These are phyloP conservation scores for Octomys mimax DNA, from an alignment of 2,797 vertebrate species.

Conservation along the genomic window DNA sequence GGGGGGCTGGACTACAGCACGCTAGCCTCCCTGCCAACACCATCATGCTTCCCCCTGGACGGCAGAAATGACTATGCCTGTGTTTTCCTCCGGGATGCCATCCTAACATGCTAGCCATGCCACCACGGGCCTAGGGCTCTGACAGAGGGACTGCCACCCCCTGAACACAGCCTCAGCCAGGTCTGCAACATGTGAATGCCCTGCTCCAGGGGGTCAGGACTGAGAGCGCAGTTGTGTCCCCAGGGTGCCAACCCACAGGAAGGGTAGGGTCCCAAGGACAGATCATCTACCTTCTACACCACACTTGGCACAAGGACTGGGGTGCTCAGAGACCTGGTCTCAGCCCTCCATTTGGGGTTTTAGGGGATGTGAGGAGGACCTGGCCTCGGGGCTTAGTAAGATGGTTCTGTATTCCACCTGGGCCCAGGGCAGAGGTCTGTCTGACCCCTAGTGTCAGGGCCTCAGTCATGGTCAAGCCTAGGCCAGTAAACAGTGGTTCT, in stretches of 20 bases:
- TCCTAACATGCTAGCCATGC: not conserved
- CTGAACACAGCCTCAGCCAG: not conserved
- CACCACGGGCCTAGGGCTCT: not conserved
- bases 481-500: not conserved
- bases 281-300: not conserved
- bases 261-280: not conserved
- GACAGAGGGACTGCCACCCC: not conserved
- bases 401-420: not conserved
- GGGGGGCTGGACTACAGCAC: accelerated
- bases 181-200: not conserved
- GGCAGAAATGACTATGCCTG: not conserved
- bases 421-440: not conserved
- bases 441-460: not conserved
- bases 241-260: not conserved
- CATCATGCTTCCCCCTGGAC: not conserved
- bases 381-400: not conserved
- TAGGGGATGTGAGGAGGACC: not conserved
- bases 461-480: not conserved
- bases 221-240: not conserved
- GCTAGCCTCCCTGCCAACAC: not conserved
- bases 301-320: not conserved
- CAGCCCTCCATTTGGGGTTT: not conserved
- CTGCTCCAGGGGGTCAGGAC: not conserved
- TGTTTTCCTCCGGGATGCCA: not conserved
- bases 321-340: not conserved